Evolutionary conservation across 2,888 invertebrate genomes (phyloP), one percentile per base, ranked within the genome.

Genomic region (Clostera curtula): DNA sequence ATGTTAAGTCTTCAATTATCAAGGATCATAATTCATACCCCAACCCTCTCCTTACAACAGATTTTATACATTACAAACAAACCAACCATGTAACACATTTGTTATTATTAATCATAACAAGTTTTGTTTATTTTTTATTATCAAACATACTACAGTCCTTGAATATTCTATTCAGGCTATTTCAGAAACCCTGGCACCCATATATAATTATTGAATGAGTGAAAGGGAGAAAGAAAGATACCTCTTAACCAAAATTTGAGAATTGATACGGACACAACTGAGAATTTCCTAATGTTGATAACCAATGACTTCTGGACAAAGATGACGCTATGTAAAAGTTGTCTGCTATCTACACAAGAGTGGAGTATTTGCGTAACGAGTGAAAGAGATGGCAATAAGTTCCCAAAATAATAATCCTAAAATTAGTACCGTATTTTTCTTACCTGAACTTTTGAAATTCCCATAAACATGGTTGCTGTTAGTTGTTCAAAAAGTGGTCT

Each of bases 381-480:
- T 43, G 69, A 83, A 49, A 65, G 74, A 73, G 82, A 80, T 64
- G 59, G 68, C 68, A 72, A 61, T 48, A 64, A 42, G 61, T 61
- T 67, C 59, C 66, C 56, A 74, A 79, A 76, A 71, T 74, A 67
- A 59, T 8, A 22, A 22, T 8, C 13, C 5, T 54, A 59, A 58
- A 56, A 64, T 58, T 64, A 58, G 63, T 63, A 61, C 61, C 69
- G 19, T 10, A 12, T 22, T 13, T 22, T 15, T 15, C 71, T 82
- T 69, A 86, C 87, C 69, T 85, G 83, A 40, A 88, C 85, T 62
- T 85, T 86, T 31, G 88, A 85, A 65, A 87, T 87, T 41, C 86
- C 87, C 87, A 87, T 88, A 45, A 89, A 49, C 88, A 89, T 88
- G 41, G 88, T 87, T 9, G 88, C 87, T 19, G 88, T 86, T 40